Base-by-base conservation (phyloP, 1,140 invertebrate species). In the Drosophila saltans region DNA sequence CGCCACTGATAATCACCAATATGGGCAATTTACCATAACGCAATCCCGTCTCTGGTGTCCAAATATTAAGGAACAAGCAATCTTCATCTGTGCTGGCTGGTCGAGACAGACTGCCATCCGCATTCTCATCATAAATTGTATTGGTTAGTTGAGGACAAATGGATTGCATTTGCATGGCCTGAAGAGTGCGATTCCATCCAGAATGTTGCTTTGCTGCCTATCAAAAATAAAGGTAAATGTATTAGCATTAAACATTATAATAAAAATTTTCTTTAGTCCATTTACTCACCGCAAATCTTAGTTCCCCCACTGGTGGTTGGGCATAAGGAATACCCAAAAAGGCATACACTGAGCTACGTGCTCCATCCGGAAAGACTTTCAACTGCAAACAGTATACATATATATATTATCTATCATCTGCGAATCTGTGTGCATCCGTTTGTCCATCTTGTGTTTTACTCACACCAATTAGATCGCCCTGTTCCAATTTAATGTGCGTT, bases 321-420 rank as follows among this genome's bases (percentile, higher is more conserved):
- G 95, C 95, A 90, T 96, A 96, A 0, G 95, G 95, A 69, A 96
- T 93, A 3, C 95, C 95, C 55, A 95, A 89, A 84, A 95, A 96
- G 2, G 94, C 94, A 72, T 94, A 94, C 2, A 95, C 94, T 4
- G 92, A 80, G 21, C 79, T 86, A 58, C 91, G 79, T n/a, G 91
- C 89, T 7, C 91, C 88, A 82, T 93, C 93, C 26, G 93, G 92
- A 81, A 92, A 93, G 33, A 93, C 82, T 69, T 93, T 93, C 0
- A 93, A 81, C 93, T 93, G 75, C 2, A 72, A 75, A 5, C 2
- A 16, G 43, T 52, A n/a, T 5, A 36, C 8, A 4, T 30, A 52
- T 52, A n/a, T 5, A 36, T 11, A 4, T 30, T 30, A 30, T 30
- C 28, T 16, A 16, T 16, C 16, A 16, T 16, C 16, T 16, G 16